These are phyloP conservation scores for Athrips mouffetella DNA, from an alignment of 2,888 invertebrate genomes.

Conservation along the genomic window DNA sequence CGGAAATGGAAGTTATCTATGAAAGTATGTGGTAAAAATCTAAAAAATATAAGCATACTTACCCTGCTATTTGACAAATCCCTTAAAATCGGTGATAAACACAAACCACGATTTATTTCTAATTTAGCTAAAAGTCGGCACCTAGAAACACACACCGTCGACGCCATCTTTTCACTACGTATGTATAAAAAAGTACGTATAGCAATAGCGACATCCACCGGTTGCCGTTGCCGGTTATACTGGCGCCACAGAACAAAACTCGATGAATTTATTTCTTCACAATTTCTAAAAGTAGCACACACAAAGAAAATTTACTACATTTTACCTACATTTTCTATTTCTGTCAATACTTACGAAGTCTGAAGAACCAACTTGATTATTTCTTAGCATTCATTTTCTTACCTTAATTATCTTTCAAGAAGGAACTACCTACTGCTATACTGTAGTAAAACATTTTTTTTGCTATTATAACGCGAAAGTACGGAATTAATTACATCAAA, in stretches of 20 bases:
- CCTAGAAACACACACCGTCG: conserved; percentile 79
- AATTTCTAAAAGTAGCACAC: neutral
- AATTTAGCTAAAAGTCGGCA: conserved; percentile 80
- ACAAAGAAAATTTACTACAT: neutral
- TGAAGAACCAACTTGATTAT: too few relatives aligned
- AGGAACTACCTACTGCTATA: neutral
- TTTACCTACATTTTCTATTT: neutral
- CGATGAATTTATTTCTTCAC: neutral
- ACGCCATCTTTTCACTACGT: conserved; percentile 80
- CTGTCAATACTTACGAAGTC: neutral
- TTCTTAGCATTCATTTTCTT: too few relatives aligned
- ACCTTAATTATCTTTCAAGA: too few relatives aligned
- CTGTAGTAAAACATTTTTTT: neutral
- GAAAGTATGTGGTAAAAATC: conserved; percentile 41
- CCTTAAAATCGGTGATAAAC: conserved; percentile 72
- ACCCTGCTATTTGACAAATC: conserved; percentile 73
- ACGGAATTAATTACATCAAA: too few relatives aligned
- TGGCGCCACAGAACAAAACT: conserved; percentile 11
- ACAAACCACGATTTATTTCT: conserved; percentile 79
- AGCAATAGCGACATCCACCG: conserved; percentile 14
- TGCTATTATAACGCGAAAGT: too few relatives aligned
- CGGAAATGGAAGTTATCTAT: conserved; percentile 49
- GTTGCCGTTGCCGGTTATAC: conserved; percentile 18
- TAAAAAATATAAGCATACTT: conserved; percentile 41
- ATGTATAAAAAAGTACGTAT: conserved; percentile 24